These are phyloP conservation scores for Steinernema khuongi DNA, from an alignment of 1,140 invertebrate genomes.

Conservation along the genomic window DNA sequence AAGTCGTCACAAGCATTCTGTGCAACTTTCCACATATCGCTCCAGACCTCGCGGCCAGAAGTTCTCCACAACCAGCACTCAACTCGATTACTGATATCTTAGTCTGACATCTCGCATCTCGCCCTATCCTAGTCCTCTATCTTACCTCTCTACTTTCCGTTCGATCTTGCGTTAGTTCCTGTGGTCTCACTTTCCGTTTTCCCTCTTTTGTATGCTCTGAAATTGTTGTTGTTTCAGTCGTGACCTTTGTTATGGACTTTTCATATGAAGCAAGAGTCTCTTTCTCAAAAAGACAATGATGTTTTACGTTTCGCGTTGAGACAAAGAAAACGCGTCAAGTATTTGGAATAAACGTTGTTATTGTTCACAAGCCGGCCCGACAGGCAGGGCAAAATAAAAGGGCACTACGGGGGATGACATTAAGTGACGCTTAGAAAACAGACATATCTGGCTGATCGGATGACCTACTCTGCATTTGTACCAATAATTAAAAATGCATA, in stretches of 20 bases:
- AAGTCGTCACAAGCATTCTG: conserved; percentile 1
- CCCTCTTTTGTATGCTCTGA: not conserved
- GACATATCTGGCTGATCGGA: too few relatives aligned
- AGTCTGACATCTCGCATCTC: not conserved
- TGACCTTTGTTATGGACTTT: not conserved
- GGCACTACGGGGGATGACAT: not conserved
- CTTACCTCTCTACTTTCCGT: not conserved
- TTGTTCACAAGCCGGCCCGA: not conserved
- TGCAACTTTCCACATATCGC: not conserved
- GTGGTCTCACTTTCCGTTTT: not conserved
- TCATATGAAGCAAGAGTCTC: too few relatives aligned
- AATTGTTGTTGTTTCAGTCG: not conserved
- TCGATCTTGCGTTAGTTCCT: not conserved
- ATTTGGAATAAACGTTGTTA: conserved; percentile 6
- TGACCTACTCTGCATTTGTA: too few relatives aligned
- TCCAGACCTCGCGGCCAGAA: not conserved
- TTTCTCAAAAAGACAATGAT: too few relatives aligned
- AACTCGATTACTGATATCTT: not conserved
- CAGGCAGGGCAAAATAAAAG: not conserved
- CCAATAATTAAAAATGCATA: too few relatives aligned
- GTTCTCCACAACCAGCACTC: not conserved
- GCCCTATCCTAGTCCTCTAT: not conserved
- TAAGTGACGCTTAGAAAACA: not conserved
- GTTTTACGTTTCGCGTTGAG: not conserved
- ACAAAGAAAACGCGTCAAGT: not conserved